phyloP scores from a whole-genome alignment of 2,888 invertebrate genomes.

The Drosophila kanekoi region DNA sequence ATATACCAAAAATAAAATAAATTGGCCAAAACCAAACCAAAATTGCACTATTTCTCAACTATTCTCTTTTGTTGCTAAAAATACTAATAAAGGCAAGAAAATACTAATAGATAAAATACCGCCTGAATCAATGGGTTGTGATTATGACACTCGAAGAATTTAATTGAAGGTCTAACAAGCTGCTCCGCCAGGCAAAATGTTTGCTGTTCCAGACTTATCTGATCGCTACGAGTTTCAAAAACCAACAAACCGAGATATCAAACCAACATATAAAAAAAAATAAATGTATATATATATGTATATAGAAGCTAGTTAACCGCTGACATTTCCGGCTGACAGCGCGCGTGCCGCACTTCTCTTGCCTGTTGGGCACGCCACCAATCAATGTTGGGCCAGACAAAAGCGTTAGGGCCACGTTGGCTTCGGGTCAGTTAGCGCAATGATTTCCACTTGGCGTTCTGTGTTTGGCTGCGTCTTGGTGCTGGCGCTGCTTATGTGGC shows the following conservation, averaged over 20 bases:
- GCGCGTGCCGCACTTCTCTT: not conserved
- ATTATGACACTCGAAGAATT: too few species aligned
- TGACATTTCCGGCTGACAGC: constrained; percentile 21
- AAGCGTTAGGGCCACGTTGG: constrained; percentile 28
- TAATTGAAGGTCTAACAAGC: too few species aligned
- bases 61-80: not conserved
- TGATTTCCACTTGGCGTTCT: constrained; percentile 34
- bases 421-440: constrained; percentile 47
- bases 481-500: not conserved
- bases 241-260: too few species aligned
- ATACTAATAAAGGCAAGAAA: not conserved
- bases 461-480: constrained; percentile 1
- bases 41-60: not conserved
- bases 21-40: too few species aligned
- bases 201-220: not conserved
- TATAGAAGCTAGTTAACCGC: constrained; percentile 1
- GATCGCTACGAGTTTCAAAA: too few species aligned
- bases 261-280: too few species aligned
- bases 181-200: too few species aligned
- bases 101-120: too few species aligned
- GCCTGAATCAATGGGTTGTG: too few species aligned
- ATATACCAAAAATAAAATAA: too few species aligned
- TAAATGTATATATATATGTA: too few species aligned
- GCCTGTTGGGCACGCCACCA: not conserved
- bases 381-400: constrained; percentile 42